Evolutionary conservation across 2,888 invertebrate genomes (phyloP), one percentile per base, ranked within the genome.

Genomic region (Drosophila neutralis): DNA sequence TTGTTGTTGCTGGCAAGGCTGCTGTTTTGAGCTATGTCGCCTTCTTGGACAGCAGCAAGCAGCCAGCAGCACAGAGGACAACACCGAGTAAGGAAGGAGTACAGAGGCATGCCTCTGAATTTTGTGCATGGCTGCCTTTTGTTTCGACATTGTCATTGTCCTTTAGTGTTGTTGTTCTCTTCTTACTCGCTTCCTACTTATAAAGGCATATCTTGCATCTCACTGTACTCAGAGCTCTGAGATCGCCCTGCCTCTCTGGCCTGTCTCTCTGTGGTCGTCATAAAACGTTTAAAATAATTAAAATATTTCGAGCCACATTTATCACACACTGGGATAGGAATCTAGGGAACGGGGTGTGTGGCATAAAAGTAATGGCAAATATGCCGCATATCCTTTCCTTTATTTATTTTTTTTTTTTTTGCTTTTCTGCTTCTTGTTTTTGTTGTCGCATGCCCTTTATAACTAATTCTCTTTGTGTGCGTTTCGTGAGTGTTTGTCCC

Each of bases 281-380:
- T 91, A 90, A 90, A 91, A 86, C 90, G 90, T 91, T 90, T 91
- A 91, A 91, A 90, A 91, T 91, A 91, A 91, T 90, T 91, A 91
- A 90, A 90, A 91, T 91, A 89, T 90, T 90, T 91, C 87, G 87
- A 87, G 91, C 89, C 89, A 86, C 89, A 91, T 91, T 91, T 89
- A 91, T 91, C 86, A 80, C 80, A 80, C 65, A 75, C 54, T 67
- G 62, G 53, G 57, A 33, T 35, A 52, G 69, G 52, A 57, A 60
- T 24, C 40, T 38, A 54, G 31, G 31, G 33, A 42, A 51, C 42
- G 56, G 69, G 57, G 31, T 42, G 51, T 36, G 59, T 59, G 58
- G 65, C 38, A 58, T 54, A 42, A 75, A 70, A 82, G 60, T 73
- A 83, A 88, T 90, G 79, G 80, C 80, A 80, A 90, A 83, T 77